Evolutionary conservation across 2,113 vertebrate genomes (phyloP), one percentile per base, ranked within the genome.

Genomic region (Paratilapia polleni): DNA sequence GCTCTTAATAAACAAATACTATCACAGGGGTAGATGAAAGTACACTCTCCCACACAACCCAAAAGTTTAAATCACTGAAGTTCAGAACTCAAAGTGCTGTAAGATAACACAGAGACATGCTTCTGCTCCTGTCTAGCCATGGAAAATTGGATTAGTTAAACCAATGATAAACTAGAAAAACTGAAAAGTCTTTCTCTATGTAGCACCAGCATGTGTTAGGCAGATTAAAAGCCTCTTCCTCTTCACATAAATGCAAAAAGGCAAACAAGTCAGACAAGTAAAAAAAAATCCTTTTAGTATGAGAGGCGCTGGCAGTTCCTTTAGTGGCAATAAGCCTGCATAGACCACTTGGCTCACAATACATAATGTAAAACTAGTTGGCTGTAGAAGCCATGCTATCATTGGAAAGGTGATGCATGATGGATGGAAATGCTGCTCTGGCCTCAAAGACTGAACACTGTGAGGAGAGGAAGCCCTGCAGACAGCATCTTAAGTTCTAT

Each of bases 81-180:
- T 92, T 90, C 64, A 94, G 85, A 88, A 81, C 87, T 89, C 82
- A 88, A 80, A 91, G 83, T 76, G 77, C 61, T 82, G 52, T 20
- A 85, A 92, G 88, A 94, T 93, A 93, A 90, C 41, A n/a, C 84
- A 68, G 81, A 89, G 78, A 76, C 81, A 84, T 86, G 80, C 88
- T 93, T 90, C 87, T 58, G 87, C 88, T 87, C 78, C 88, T 90
- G 81, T 92, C 87, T 81, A 62, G 49, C 91, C 89, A 34, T 89
- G 87, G 86, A 86, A 78, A 91, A 94, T 88, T 76, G 91, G 94
- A 96, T 96, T 95, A 95, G 77, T 60, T 87, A 62, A 95, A 94
- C 87, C 81, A 88, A 85, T 82, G 86, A 89, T 93, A 83, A 88
- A 90, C 81, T 78, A 87, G 54, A 79, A 82, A 56, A 90, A 63